These are phyloP conservation scores for Frankliniella fusca DNA, from an alignment of 2,888 invertebrate species.

Conservation along the genomic window DNA sequence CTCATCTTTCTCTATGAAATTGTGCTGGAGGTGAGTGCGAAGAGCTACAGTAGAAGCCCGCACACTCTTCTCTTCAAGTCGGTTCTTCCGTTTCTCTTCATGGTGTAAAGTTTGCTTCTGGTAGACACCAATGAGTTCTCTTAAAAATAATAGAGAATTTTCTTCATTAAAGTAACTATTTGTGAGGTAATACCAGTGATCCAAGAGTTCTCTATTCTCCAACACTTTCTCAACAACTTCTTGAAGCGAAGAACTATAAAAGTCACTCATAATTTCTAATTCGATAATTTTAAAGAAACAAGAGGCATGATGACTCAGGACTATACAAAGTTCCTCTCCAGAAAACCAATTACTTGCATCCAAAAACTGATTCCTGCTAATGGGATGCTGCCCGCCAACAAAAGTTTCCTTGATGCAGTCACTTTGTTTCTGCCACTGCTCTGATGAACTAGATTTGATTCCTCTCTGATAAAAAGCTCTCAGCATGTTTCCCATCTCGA, in stretches of 20 bases:
- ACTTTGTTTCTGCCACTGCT: neutral
- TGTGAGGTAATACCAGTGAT: neutral
- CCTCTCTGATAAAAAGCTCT: neutral
- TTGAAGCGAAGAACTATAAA: neutral
- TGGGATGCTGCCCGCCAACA: neutral
- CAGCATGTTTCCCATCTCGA: neutral
- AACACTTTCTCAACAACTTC: neutral
- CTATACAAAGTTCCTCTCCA: neutral
- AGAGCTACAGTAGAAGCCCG: neutral
- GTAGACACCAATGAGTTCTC: neutral
- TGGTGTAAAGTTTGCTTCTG: neutral
- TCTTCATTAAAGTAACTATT: neutral
- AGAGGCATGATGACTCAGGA: neutral
- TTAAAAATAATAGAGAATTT: slow-evolving; percentile 1
- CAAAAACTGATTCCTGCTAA: neutral
- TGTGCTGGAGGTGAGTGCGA: neutral
- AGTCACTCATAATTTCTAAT: neutral
- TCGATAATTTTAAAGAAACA: neutral
- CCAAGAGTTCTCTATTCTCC: neutral
- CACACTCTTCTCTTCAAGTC: neutral
- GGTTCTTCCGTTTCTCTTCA: neutral
- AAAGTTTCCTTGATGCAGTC: neutral
- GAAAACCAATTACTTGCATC: neutral
- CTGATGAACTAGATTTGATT: neutral
- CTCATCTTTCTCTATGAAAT: neutral